Evolutionary conservation across 2,888 invertebrate species (phyloP).

Genomic region (Stegana nigrithorax): DNA sequence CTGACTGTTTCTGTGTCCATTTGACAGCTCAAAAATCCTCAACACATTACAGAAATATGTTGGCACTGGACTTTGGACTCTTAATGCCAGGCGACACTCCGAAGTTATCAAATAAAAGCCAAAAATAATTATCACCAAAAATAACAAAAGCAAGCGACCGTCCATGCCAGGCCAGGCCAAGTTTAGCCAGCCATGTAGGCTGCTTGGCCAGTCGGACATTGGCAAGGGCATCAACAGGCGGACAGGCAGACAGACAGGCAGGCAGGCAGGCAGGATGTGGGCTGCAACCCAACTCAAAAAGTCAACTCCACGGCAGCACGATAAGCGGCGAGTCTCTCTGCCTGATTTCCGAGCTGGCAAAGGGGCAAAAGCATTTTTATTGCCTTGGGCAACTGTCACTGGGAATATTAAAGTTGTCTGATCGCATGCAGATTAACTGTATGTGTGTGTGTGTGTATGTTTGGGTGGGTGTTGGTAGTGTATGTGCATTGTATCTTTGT

Average conservation of each 20-base stretch:
- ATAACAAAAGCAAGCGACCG: conserved; percentile 48
- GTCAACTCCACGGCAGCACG: neutral
- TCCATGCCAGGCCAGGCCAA: conserved; percentile 9
- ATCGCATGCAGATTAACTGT: conserved; percentile 51
- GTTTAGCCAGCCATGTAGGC: neutral
- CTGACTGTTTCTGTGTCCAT: neutral
- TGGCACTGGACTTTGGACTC: too few species aligned
- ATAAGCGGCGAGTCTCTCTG: neutral
- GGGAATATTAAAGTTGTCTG: conserved; percentile 51
- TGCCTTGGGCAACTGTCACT: conserved; percentile 45
- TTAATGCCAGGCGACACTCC: conserved; percentile 26
- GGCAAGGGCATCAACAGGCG: too few species aligned
- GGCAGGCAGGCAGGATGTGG: neutral
- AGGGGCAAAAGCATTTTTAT: conserved; percentile 22
- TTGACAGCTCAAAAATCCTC: neutral
- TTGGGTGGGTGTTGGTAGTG: neutral
- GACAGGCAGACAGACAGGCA: neutral
- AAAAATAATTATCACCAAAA: conserved; percentile 59
- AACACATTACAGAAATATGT: too few species aligned
- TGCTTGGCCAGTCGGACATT: neutral
- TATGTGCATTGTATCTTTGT: neutral
- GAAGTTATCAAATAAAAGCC: conserved; percentile 59
- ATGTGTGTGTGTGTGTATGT: neutral
- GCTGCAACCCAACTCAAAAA: neutral
- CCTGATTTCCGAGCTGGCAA: neutral